phyloP scores from a whole-genome alignment of 1,140 invertebrate species.

The Drosophila carrolli region DNA sequence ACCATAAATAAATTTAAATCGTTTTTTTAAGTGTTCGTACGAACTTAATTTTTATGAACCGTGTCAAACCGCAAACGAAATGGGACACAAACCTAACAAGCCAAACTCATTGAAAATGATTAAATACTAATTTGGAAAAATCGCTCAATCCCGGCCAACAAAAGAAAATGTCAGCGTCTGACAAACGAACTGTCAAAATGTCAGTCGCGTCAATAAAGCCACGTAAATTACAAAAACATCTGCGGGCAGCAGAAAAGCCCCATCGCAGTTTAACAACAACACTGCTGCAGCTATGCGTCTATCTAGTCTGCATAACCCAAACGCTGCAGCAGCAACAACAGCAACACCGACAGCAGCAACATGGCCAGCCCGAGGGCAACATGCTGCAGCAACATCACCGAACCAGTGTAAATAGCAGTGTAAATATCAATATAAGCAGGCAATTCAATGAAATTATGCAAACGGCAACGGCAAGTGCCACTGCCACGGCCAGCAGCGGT shows the following conservation, averaged over 20 bases:
- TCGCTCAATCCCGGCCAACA: slow-evolving; percentile 12
- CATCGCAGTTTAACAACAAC: slow-evolving; percentile 17
- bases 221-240: slow-evolving; percentile 39
- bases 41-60: slow-evolving; percentile 11
- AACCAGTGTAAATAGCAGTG: slow-evolving; percentile 83
- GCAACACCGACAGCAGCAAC: slow-evolving; percentile 42
- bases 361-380: slow-evolving; percentile 64
- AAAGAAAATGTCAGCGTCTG: slow-evolving; percentile 64
- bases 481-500: neutral
- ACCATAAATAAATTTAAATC: neutral
- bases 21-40: neutral
- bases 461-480: slow-evolving; percentile 60
- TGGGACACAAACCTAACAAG: slow-evolving; percentile 35
- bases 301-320: slow-evolving; percentile 70
- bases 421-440: slow-evolving; percentile 80
- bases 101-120: slow-evolving; percentile 46
- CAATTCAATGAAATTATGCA: slow-evolving; percentile 83
- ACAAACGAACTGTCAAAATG: slow-evolving; percentile 82
- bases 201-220: slow-evolving; percentile 62
- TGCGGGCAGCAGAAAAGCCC: slow-evolving; percentile 18
- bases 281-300: slow-evolving; percentile 69
- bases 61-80: slow-evolving; percentile 26
- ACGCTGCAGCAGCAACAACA: slow-evolving; percentile 58
- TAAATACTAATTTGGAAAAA: slow-evolving; percentile 48
- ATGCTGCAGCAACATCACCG: slow-evolving; percentile 72